These are phyloP conservation scores for Selene dorsalis DNA, from an alignment of 2,797 vertebrate species.

Conservation along the genomic window DNA sequence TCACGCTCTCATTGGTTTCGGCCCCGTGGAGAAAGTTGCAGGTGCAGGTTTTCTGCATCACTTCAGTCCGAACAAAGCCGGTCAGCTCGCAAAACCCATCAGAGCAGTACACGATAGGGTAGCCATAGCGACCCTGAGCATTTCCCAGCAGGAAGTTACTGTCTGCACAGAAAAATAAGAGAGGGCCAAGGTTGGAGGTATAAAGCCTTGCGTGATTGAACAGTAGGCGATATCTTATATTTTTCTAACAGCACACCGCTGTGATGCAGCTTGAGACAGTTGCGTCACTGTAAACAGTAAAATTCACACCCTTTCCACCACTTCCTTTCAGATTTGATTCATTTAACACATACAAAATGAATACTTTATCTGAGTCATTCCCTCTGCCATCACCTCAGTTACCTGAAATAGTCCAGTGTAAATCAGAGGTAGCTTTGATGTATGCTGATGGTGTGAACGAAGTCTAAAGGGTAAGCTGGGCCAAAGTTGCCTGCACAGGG, in stretches of 20 bases:
- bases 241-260: not conserved
- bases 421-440: slow-evolving; percentile 59
- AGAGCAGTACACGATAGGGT: slow-evolving; percentile 96
- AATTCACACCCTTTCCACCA: not conserved
- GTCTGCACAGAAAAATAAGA: slow-evolving; percentile 81
- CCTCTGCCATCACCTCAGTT: slow-evolving; percentile 24
- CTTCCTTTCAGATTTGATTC: slow-evolving; percentile 5
- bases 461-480: slow-evolving; percentile 29
- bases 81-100: slow-evolving; percentile 97
- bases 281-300: slow-evolving; percentile 8
- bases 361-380: slow-evolving; percentile 12
- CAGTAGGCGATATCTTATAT: not conserved
- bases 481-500: slow-evolving; percentile 32
- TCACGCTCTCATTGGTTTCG: slow-evolving; percentile 88
- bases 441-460: slow-evolving; percentile 39
- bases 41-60: slow-evolving; percentile 96
- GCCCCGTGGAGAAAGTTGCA: slow-evolving; percentile 92
- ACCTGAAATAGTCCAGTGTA: slow-evolving; percentile 16
- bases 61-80: slow-evolving; percentile 90
- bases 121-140: slow-evolving; percentile 89
- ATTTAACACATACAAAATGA: slow-evolving; percentile 2
- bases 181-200: not conserved
- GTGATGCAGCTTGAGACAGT: not conserved
- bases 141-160: slow-evolving; percentile 98
- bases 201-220: not conserved